Percentiles rank a stretch among this genome's conserved stretches.
Evolutionary conservation across 1,140 invertebrate species (phyloP).

Genomic region (Ceratina australensis): DNA sequence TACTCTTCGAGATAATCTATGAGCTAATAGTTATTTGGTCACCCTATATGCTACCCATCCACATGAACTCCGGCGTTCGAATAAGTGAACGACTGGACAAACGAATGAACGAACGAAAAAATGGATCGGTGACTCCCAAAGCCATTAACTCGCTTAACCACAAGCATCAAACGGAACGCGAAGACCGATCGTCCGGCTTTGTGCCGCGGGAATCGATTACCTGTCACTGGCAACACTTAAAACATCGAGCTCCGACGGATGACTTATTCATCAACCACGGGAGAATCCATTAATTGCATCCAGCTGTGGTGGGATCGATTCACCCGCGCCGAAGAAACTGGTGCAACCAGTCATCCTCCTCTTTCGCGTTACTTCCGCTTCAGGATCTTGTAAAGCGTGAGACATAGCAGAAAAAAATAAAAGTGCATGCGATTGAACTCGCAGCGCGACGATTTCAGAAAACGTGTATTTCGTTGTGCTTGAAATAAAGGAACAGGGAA

Average conservation of each 20-base stretch:
- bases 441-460: background rate
- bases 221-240: conserved; percentile 50
- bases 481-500: background rate
- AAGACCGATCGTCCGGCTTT: conserved; percentile 55
- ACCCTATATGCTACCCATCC: too few species aligned
- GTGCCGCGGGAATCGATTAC: conserved; percentile 44
- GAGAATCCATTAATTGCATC: conserved; percentile 7
- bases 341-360: background rate
- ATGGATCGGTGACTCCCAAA: conserved; percentile 56
- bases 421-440: background rate
- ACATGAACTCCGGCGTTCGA: too few species aligned
- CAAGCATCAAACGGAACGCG: conserved; percentile 56
- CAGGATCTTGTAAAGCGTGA: background rate
- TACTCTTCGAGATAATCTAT: too few species aligned
- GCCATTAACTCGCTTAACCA: conserved; percentile 56
- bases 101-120: conserved; percentile 39
- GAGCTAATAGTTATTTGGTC: too few species aligned
- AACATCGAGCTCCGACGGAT: conserved; percentile 48
- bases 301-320: conserved; percentile 4
- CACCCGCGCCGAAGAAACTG: background rate
- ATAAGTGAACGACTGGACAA: conserved; percentile 12
- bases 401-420: background rate
- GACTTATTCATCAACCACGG: conserved; percentile 32
- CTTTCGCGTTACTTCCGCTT: background rate
- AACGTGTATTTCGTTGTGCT: background rate